phyloP scores from a whole-genome alignment of 2,888 invertebrate species.

The Ophonus ardosiacus region DNA sequence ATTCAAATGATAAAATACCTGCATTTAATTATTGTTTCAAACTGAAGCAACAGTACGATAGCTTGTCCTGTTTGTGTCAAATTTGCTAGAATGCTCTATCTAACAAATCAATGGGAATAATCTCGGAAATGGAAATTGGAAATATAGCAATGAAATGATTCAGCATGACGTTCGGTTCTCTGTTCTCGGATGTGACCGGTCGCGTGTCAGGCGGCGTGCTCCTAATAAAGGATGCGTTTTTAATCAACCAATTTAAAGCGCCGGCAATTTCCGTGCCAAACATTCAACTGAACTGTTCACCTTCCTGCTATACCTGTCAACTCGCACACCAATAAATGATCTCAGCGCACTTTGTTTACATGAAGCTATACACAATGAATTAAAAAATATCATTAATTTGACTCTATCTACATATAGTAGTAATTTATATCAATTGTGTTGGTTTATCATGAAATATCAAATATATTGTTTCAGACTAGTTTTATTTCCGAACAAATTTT shows the following conservation, averaged over 20 bases:
- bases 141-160: slow-evolving; percentile 20
- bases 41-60: too few relatives aligned
- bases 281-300: background rate
- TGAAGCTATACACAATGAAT: background rate
- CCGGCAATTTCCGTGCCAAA: slow-evolving; percentile 49
- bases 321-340: slow-evolving; percentile 1
- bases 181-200: background rate
- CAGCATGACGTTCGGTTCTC: slow-evolving; percentile 18
- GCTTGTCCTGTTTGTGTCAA: too few relatives aligned
- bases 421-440: too few relatives aligned
- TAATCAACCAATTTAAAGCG: slow-evolving; percentile 58
- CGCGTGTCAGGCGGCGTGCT: slow-evolving; percentile 36
- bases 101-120: too few relatives aligned
- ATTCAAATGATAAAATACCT: too few relatives aligned
- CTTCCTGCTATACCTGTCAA: background rate
- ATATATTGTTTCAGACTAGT: too few relatives aligned
- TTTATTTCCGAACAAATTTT: too few relatives aligned
- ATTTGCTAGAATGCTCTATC: too few relatives aligned
- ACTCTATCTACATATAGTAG: too few relatives aligned
- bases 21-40: too few relatives aligned
- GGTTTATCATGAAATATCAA: too few relatives aligned
- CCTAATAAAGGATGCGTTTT: slow-evolving; percentile 55
- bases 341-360: slow-evolving; percentile 8
- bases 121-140: slow-evolving; percentile 19
- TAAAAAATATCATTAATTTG: background rate